Percentiles rank a stretch among this genome's conserved stretches.
Evolutionary conservation across 2,113 vertebrate genomes (phyloP).

Genomic region (Lophura nycthemera): DNA sequence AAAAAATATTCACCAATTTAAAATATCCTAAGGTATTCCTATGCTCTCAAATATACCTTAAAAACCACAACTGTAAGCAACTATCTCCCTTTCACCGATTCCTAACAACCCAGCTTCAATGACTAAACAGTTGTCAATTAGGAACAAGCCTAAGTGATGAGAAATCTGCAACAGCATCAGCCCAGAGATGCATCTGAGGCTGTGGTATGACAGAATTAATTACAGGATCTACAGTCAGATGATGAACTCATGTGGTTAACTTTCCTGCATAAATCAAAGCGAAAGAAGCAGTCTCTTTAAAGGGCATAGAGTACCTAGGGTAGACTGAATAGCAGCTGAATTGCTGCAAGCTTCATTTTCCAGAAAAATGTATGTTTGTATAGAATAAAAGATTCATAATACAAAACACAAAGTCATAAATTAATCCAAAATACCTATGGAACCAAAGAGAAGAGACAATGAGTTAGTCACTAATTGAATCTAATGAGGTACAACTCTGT

Average conservation of each 20-base stretch:
- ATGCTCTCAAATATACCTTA: not conserved
- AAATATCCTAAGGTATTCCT: not conserved
- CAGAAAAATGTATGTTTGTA: not conserved
- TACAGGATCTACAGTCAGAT: not conserved
- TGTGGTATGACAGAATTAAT: not conserved
- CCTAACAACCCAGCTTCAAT: not conserved
- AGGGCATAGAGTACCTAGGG: not conserved
- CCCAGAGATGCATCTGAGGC: not conserved
- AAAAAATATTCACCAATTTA: not conserved
- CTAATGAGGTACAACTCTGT: not conserved
- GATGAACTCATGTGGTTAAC: not conserved
- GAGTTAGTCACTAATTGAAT: not conserved
- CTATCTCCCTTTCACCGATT: not conserved
- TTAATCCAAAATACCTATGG: not conserved
- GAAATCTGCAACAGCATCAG: not conserved
- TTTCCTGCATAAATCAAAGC: not conserved
- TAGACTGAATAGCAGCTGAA: not conserved
- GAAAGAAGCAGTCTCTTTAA: not conserved
- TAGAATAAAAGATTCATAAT: fast-evolving
- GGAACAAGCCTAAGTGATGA: not conserved
- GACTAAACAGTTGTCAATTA: not conserved
- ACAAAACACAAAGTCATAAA: not conserved
- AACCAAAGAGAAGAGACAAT: not conserved
- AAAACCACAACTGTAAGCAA: not conserved
- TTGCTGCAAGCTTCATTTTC: not conserved